phyloP scores from a whole-genome alignment of 2,797 vertebrate species.

The Megaceryle alcyon region DNA sequence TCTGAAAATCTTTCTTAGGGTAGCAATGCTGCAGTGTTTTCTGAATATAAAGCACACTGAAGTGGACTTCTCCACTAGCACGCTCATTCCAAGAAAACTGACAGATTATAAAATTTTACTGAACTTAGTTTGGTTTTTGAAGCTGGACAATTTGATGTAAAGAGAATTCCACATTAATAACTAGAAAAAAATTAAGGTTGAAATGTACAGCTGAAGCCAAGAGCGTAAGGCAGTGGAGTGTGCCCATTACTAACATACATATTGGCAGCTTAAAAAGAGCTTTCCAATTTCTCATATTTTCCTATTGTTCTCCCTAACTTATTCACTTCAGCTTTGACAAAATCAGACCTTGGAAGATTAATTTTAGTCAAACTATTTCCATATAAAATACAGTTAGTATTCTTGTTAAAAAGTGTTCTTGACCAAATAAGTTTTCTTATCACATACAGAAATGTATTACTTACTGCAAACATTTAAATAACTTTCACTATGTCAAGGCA shows the following conservation, averaged over 20 bases:
- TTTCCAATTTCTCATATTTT: not conserved
- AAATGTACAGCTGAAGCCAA: not conserved
- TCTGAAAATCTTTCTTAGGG: not conserved
- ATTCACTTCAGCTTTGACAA: not conserved
- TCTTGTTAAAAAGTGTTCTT: conserved; percentile 4
- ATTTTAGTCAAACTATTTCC: conserved; percentile 25
- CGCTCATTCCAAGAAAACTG: not conserved
- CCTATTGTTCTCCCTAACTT: not conserved
- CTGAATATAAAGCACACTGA: not conserved
- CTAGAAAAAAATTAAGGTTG: not conserved
- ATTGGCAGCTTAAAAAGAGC: not conserved
- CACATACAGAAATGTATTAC: not conserved
- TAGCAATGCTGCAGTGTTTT: not conserved
- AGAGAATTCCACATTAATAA: not conserved
- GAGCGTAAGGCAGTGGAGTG: not conserved
- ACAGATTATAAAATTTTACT: not conserved
- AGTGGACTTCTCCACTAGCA: not conserved
- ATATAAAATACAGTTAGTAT: conserved; percentile 2
- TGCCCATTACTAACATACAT: not conserved
- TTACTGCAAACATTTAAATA: conserved; percentile 21
- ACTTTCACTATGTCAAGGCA: not conserved
- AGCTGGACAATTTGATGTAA: not conserved
- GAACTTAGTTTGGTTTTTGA: not conserved
- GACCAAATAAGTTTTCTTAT: conserved; percentile 11
- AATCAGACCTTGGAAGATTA: not conserved